Conservation (phyloP, 1,140 invertebrate genomes). For the Musca vetustissima region DNA sequence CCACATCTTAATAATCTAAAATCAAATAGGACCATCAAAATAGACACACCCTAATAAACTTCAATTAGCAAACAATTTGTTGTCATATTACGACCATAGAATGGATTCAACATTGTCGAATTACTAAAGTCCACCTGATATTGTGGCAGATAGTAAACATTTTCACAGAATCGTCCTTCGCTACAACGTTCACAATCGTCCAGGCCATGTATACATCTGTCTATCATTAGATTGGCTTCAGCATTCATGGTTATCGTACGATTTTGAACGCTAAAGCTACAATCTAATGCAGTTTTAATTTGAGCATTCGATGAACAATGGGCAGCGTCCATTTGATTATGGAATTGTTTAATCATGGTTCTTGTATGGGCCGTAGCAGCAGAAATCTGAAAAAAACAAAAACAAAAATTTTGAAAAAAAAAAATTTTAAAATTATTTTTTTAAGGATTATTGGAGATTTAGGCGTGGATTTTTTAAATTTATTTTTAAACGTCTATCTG, state of each 20-base stretch:
- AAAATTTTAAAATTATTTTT: background rate
- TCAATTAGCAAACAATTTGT: constrained; percentile 7
- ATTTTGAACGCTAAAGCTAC: background rate
- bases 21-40: too few species aligned
- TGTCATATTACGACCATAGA: constrained; percentile 1
- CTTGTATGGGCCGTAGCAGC: background rate
- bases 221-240: constrained; percentile 1
- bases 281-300: constrained; percentile 4
- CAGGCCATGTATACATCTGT: background rate
- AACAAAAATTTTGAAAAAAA: background rate
- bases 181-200: background rate
- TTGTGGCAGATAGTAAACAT: constrained; percentile 1
- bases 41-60: background rate
- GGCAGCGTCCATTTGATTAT: background rate
- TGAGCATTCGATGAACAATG: background rate
- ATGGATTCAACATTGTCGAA: constrained; percentile 13
- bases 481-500: too few species aligned
- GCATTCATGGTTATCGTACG: background rate
- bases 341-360: background rate
- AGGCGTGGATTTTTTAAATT: too few species aligned
- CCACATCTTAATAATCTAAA: too few species aligned
- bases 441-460: too few species aligned
- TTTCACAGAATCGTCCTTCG: background rate
- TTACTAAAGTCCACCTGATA: background rate
- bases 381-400: background rate